Evolutionary conservation across 2,113 vertebrate genomes (phyloP).

Genomic region (Galeopterus variegatus): DNA sequence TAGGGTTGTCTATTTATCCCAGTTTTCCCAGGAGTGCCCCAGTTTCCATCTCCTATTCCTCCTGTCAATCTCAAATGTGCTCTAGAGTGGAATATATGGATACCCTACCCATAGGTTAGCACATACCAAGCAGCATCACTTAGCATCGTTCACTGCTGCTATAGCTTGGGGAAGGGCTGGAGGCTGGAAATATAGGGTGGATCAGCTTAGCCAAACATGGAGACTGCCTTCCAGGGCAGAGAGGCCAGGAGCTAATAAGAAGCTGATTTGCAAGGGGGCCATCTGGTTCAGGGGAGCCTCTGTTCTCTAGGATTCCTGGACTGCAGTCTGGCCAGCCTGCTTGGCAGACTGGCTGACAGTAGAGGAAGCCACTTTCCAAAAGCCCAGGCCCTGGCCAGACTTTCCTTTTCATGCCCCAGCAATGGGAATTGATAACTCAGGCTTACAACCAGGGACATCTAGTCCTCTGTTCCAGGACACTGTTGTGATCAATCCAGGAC

Average conservation of each 20-base stretch:
- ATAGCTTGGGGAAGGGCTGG: background rate
- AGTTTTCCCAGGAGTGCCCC: background rate
- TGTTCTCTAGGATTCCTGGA: slow-evolving; percentile 27
- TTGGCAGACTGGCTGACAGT: slow-evolving; percentile 37
- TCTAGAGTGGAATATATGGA: background rate
- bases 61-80: background rate
- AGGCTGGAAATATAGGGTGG: background rate
- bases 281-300: slow-evolving; percentile 47
- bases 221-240: background rate
- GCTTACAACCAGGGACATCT: background rate
- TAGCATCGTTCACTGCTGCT: background rate
- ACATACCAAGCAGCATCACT: fast-evolving
- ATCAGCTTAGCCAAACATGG: background rate
- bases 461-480: background rate
- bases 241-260: background rate
- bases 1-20: background rate
- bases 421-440: background rate
- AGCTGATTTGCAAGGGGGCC: background rate
- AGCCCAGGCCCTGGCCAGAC: slow-evolving; percentile 7
- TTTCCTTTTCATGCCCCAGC: background rate
- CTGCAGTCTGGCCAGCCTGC: background rate
- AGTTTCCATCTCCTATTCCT: background rate
- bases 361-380: slow-evolving; percentile 47
- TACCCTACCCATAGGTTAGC: background rate
- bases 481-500: background rate